Evolutionary conservation across 2,113 vertebrate species (phyloP), one percentile per base, ranked within the genome.

Genomic region (Phyllostomus hastatus): DNA sequence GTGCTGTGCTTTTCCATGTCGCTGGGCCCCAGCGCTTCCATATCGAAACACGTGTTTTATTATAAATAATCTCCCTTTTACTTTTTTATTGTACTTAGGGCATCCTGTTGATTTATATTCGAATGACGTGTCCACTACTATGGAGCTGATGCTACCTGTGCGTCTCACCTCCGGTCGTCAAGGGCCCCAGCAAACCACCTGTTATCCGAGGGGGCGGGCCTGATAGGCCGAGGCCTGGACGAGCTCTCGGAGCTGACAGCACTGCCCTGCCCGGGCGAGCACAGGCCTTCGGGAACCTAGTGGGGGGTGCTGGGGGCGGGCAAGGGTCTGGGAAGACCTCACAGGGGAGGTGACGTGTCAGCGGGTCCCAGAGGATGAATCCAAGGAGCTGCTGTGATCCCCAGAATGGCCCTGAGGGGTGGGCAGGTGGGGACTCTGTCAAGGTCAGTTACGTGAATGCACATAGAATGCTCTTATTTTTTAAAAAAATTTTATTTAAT

Each of bases 141-240:
- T 41, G 38, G 38, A 41, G 38, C 38, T 41, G 38, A 41, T 41
- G 38, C 38, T 4, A 41, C 38, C 38, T 41, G 38, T 41, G 38
- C 38, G 38, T 41, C 38, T 41, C 38, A 41, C 38, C 38, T 41
- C 38, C 38, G 38, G 38, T 41, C 38, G 38, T 41, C 38, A 41
- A 41, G 67, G 94, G 79, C 59, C 38, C 92, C 82, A 75, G 66
- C n/a, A 66, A 79, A 86, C 38, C 92, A 33, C 88, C 94, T 64
- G 81, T 82, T 94, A 46, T 70, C 12, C 33, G 33, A 91, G 61
- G 1, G 3, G 48, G 50, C 11, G 17, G 16, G 12, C 79, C 24
- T 52, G 83, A 54, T 72, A 67, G 54, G 24, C 75, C 11, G 14
- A 84, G 85, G 64, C 67, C 41, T 46, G 33, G 6, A 10, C 0